These are phyloP conservation scores for Cepphus grylle DNA, from an alignment of 2,113 vertebrate genomes.

Conservation along the genomic window DNA sequence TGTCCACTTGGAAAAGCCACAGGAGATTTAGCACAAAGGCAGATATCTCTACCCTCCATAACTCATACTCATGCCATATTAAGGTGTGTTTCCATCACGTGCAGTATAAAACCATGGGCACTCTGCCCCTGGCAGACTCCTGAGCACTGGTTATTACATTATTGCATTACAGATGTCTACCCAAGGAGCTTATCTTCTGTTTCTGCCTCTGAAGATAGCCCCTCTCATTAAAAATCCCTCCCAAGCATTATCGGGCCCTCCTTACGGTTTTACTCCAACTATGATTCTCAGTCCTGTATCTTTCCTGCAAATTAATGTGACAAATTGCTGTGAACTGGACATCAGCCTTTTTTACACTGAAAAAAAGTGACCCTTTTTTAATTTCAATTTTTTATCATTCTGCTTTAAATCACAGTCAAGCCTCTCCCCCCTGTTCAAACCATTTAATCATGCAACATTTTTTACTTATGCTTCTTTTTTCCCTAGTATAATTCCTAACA, in stretches of 20 bases:
- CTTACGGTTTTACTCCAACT: neutral
- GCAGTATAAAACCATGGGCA: neutral
- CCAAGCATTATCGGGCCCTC: neutral
- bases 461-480: neutral
- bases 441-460: neutral
- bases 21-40: neutral
- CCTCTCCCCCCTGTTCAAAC: neutral
- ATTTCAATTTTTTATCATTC: neutral
- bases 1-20: neutral
- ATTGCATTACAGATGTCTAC: neutral
- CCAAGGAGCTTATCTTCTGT: neutral
- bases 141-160: neutral
- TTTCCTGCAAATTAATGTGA: neutral
- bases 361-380: neutral
- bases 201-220: neutral
- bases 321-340: neutral
- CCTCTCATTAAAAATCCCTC: neutral
- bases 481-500: neutral
- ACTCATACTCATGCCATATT: neutral
- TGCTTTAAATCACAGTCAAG: neutral
- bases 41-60: neutral
- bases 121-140: neutral
- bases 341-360: neutral
- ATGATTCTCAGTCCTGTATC: neutral
- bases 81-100: neutral